Base-by-base conservation (phyloP, 92 coral and sea anemone species). In the Montipora capitata region DNA sequence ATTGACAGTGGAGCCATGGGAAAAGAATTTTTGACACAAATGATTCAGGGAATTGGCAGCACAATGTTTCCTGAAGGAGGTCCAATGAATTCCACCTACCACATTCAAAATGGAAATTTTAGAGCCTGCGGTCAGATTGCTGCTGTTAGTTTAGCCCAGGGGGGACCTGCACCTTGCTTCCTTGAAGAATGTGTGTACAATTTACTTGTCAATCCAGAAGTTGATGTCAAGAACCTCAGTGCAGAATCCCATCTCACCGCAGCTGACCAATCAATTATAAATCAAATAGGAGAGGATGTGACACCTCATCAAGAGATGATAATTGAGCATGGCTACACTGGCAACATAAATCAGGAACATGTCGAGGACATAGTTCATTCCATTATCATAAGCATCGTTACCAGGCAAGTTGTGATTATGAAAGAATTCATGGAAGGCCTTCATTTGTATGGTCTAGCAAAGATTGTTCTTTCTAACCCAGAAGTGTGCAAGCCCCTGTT, bases 1-100 rank as follows among this genome's bases (percentile, higher is more conserved):
- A 85, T 89, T 20, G 96, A 93, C 77, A 74, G 86, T 12, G 96
- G 93, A 45, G 96, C 91, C 40, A 74, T 89, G 79, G 80, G 89
- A 4, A 83, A 88, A 45, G 91, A 93, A 72, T 93, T 89, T 67
- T 63, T 90, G 15, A 4, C 93, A 27, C 48, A 44, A 11, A 75
- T 62, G 51, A 68, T 74, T 10, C 64, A 49, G 16, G 80, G 74
- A 3, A 87, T 91, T 4, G 73, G 88, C 54, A 68, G 63, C 35
- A 44, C 64, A 35, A 76, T 80, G 72, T 80, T 93, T 90, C 90
- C 89, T 9, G 16, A 82, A 64, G 96, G 94, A 4, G 59, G 83
- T 58, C 96, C 94, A 11, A 42, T 66, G 7, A 86, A 91, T 63
- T 91, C 94, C 3, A 91, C 70, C 81, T 66, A 70, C 15, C 16